Conservation (phyloP, 2,888 invertebrate genomes). For the Melinopterus prodromus region DNA sequence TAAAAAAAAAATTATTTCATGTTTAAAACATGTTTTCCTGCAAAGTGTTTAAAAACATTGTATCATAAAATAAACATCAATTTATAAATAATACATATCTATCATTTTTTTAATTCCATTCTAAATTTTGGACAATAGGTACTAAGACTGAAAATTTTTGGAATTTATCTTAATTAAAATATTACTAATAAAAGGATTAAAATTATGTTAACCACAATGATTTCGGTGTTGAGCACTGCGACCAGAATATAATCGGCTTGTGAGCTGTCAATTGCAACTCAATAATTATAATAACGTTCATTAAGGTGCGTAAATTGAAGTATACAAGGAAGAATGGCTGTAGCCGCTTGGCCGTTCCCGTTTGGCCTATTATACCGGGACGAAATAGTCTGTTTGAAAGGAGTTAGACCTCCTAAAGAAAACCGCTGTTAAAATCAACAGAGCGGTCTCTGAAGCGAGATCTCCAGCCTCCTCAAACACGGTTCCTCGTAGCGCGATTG, state of each 20-base stretch:
- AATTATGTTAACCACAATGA: background rate
- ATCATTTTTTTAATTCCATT: too few relatives aligned
- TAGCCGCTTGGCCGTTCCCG: background rate
- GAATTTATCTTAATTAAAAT: background rate
- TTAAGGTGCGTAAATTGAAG: background rate
- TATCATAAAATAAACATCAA: too few relatives aligned
- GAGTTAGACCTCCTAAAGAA: background rate
- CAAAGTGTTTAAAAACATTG: too few relatives aligned
- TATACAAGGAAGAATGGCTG: background rate
- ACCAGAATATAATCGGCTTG: background rate
- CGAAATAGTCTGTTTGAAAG: background rate
- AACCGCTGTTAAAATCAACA: background rate
- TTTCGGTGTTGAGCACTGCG: background rate
- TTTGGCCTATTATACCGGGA: conserved; percentile 4
- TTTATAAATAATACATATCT: too few relatives aligned
- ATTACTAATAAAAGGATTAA: background rate
- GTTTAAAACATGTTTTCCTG: too few relatives aligned
- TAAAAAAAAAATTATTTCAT: too few relatives aligned
- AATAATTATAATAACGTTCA: background rate
- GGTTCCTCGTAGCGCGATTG: background rate
- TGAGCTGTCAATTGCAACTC: background rate
- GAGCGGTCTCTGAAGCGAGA: conserved; percentile 4
- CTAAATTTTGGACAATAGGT: too few relatives aligned
- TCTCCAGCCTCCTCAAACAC: conserved; percentile 4
- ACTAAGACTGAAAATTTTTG: background rate